Conservation (phyloP, 2,113 vertebrate genomes). For the Nothobranchius furzeri region DNA sequence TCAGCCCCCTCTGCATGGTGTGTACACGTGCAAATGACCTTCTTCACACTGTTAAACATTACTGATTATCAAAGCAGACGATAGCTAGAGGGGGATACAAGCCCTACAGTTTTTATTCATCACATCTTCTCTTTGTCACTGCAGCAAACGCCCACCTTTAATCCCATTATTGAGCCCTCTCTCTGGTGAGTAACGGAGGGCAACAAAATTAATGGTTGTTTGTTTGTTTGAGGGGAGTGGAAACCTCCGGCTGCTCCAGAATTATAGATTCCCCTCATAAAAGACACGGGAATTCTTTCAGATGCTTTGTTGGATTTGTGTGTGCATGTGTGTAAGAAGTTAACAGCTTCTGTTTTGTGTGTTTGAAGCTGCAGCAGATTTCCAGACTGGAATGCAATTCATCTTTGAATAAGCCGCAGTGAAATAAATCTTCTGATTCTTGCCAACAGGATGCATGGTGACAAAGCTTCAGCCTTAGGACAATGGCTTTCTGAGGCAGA, state of each 20-base stretch:
- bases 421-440: conserved; percentile 65
- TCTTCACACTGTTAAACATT: too few relatives aligned
- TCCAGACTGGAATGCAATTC: conserved; percentile 50
- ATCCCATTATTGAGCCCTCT: conserved; percentile 64
- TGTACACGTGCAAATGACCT: too few relatives aligned
- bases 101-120: conserved; percentile 55
- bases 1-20: too few relatives aligned
- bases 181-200: conserved; percentile 63
- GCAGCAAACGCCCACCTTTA: conserved; percentile 56
- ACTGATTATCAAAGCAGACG: conserved; percentile 6
- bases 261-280: conserved; percentile 50
- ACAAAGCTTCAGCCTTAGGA: conserved; percentile 47
- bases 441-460: conserved; percentile 26
- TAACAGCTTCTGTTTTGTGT: not conserved
- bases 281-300: conserved; percentile 60
- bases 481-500: conserved; percentile 51
- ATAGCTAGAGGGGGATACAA: conserved; percentile 31
- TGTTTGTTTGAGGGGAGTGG: conserved; percentile 34
- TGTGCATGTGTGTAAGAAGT: conserved; percentile 13
- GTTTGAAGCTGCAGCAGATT: conserved; percentile 31
- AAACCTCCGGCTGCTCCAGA: conserved; percentile 50
- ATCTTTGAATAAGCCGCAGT: conserved; percentile 68
- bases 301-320: conserved; percentile 34
- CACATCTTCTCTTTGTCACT: conserved; percentile 60
- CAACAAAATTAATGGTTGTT: conserved; percentile 64